phyloP scores from a whole-genome alignment of 1,140 invertebrate species.

The Drosophila virilis region DNA sequence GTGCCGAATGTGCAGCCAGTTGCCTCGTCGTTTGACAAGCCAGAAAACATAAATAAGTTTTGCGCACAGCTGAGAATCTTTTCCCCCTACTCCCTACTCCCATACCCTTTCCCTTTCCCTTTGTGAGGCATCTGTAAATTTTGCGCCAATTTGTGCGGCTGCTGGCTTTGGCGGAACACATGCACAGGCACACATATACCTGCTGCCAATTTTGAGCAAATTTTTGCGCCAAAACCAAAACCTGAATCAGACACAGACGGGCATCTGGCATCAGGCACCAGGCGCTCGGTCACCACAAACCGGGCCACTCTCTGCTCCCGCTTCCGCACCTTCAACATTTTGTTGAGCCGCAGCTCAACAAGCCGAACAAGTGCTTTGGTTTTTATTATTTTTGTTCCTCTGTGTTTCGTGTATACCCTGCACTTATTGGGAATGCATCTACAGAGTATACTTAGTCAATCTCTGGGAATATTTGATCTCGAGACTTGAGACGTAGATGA shows the following conservation, averaged over 20 bases:
- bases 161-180: slow-evolving; percentile 35
- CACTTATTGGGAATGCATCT: background rate
- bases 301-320: slow-evolving; percentile 25
- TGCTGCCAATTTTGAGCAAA: slow-evolving; percentile 75
- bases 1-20: slow-evolving; percentile 12
- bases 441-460: no score
- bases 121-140: slow-evolving; percentile 75
- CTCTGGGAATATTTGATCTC: no score
- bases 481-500: no score
- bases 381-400: slow-evolving; percentile 29
- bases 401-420: background rate
- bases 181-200: slow-evolving; percentile 43
- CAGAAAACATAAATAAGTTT: slow-evolving; percentile 37
- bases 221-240: slow-evolving; percentile 80
- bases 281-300: background rate
- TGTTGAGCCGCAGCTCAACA: slow-evolving; percentile 65
- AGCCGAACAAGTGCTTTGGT: slow-evolving; percentile 74
- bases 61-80: slow-evolving; percentile 31
- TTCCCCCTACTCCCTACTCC: background rate
- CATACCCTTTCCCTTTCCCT: slow-evolving; percentile 17
- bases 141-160: slow-evolving; percentile 77
- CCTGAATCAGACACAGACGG: slow-evolving; percentile 70
- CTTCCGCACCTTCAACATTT: slow-evolving; percentile 52
- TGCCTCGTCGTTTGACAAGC: slow-evolving; percentile 29
- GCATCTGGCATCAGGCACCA: slow-evolving; percentile 13